These are phyloP conservation scores for Cariama cristata DNA, from an alignment of 2,113 vertebrate genomes.

Conservation along the genomic window DNA sequence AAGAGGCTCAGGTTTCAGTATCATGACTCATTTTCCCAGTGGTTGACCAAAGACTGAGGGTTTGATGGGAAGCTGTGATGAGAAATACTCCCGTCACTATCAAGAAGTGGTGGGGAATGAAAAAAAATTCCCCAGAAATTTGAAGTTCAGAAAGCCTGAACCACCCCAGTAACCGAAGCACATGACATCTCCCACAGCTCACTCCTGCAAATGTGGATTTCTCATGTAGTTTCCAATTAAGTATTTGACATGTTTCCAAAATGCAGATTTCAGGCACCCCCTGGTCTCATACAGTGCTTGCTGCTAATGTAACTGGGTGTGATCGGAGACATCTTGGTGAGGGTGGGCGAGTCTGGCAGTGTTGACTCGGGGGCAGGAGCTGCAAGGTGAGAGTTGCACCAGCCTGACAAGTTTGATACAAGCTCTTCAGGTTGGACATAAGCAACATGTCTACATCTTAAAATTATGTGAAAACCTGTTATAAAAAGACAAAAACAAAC, in stretches of 20 bases:
- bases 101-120: neutral
- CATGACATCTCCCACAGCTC: neutral
- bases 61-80: neutral
- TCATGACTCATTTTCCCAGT: neutral
- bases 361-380: neutral
- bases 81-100: neutral
- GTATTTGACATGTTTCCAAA: neutral
- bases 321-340: neutral
- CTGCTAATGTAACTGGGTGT: neutral
- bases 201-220: neutral
- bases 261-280: neutral
- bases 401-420: neutral
- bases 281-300: neutral
- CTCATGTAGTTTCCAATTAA: neutral
- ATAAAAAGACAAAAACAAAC: neutral
- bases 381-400: neutral
- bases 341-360: neutral
- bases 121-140: neutral
- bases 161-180: fast-evolving
- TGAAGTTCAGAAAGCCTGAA: neutral
- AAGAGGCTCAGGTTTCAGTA: neutral
- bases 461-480: neutral
- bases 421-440: neutral
- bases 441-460: fast-evolving
- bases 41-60: neutral